Percentiles rank a stretch among this genome's conserved stretches.
phyloP scores from a whole-genome alignment of 2,113 vertebrate genomes.

The Sapajus apella region DNA sequence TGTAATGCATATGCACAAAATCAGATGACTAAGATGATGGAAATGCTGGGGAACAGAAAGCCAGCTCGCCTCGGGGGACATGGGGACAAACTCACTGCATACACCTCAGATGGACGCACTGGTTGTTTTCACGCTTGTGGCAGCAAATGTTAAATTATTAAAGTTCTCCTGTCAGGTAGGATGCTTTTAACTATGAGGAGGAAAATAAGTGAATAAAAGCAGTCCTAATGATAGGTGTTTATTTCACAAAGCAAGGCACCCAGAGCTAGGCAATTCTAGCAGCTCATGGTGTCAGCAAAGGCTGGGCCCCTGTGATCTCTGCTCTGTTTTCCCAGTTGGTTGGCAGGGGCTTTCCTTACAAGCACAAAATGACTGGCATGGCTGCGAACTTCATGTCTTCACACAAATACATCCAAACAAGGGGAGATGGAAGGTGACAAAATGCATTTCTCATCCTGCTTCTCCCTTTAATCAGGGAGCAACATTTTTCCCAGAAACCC shows the following conservation, averaged over 20 bases:
- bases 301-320: not conserved
- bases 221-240: not conserved
- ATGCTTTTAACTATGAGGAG: not conserved
- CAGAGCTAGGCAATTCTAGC: not conserved
- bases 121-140: not conserved
- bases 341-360: not conserved
- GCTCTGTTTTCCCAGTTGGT: not conserved
- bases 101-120: not conserved
- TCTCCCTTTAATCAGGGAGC: not conserved
- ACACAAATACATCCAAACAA: not conserved
- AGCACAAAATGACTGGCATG: not conserved
- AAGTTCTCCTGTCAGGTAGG: not conserved
- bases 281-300: not conserved
- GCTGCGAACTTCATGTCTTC: not conserved
- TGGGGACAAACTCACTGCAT: not conserved
- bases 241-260: not conserved
- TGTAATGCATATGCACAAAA: not conserved
- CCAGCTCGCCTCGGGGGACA: not conserved
- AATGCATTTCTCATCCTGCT: not conserved
- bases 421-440: not conserved
- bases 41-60: conserved; percentile 42
- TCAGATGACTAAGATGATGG: conserved; percentile 17
- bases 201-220: not conserved
- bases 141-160: not conserved
- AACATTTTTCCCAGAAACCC: not conserved